These are phyloP conservation scores for Drosophila monieri DNA, from an alignment of 2,888 invertebrate species.

Conservation along the genomic window DNA sequence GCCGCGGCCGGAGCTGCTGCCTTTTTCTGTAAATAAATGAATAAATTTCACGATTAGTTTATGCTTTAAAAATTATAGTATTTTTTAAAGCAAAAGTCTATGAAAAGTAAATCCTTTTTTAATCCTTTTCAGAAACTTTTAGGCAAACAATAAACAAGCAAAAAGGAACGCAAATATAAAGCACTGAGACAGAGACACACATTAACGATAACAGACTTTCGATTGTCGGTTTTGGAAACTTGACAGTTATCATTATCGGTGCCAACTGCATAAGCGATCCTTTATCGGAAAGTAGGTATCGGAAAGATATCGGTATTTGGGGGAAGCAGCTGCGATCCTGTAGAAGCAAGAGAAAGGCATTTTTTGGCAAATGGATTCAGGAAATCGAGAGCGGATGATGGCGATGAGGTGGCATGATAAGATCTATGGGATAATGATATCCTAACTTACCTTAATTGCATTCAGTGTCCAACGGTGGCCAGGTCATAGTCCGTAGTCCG, in stretches of 20 bases:
- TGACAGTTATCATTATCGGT: conserved; percentile 40
- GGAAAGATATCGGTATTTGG: conserved; percentile 2
- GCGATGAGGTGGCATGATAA: background rate
- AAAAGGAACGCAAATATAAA: conserved; percentile 11
- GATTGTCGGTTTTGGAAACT: background rate
- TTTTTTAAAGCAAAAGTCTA: no score
- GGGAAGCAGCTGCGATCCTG: conserved; percentile 48
- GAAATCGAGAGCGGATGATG: background rate
- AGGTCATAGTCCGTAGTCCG: background rate
- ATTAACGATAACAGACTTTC: conserved; percentile 39
- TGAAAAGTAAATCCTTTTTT: no score
- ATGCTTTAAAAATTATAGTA: background rate
- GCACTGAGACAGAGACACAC: conserved; percentile 32
- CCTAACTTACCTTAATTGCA: conserved; percentile 13
- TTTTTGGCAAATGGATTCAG: background rate
- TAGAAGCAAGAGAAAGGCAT: conserved; percentile 54
- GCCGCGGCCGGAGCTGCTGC: conserved; percentile 62
- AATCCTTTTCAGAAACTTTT: background rate
- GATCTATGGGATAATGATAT: background rate
- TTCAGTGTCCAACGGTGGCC: background rate
- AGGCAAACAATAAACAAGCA: conserved; percentile 2
- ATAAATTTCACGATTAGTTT: background rate
- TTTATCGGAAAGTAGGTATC: conserved; percentile 7
- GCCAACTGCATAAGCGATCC: conserved; percentile 18
- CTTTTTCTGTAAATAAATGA: conserved; percentile 78